Conservation (phyloP, 1,140 invertebrate genomes). For the Megalopta genalis region DNA sequence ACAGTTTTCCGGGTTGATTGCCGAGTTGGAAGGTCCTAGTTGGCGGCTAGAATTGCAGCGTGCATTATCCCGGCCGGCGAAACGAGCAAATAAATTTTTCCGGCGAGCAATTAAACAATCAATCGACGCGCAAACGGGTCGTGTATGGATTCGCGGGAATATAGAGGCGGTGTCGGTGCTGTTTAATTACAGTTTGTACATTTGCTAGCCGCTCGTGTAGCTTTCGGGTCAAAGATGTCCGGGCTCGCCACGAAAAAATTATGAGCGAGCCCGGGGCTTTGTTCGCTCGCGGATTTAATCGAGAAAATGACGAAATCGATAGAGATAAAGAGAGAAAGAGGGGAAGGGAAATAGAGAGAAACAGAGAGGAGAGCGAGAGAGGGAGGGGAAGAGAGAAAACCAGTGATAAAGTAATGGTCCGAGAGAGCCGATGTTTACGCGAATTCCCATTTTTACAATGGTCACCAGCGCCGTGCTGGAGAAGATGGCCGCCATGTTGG, state of each 20-base stretch:
- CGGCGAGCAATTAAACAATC: constrained; percentile 35
- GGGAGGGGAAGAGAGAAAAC: too few species aligned
- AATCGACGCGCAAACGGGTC: constrained; percentile 7
- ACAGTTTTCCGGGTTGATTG: too few species aligned
- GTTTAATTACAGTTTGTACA: constrained; percentile 40
- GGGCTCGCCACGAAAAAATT: neutral
- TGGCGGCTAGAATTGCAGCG: too few species aligned
- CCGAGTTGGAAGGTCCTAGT: neutral
- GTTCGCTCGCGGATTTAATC: neutral
- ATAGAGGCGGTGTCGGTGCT: neutral
- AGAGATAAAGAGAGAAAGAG: too few species aligned
- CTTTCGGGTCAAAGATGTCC: neutral
- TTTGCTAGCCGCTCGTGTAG: constrained; percentile 6
- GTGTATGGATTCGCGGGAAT: constrained; percentile 13
- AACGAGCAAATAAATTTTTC: constrained; percentile 1
- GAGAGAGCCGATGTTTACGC: too few species aligned
- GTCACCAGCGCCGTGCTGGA: too few species aligned
- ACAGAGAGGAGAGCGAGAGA: too few species aligned
- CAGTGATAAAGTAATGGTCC: too few species aligned
- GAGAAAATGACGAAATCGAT: too few species aligned
- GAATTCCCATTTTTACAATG: too few species aligned
- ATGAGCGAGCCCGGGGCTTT: neutral
- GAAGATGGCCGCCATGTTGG: too few species aligned
- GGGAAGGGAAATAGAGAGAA: too few species aligned
- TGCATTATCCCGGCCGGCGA: neutral